A percentile compares a stretch with the other conserved stretches of the same genome.
These are phyloP conservation scores for silkworm (Bombyx mori) DNA, from an alignment of 1,140 invertebrate genomes.

Conservation along the genomic window ASM3026992v2 NC_085120.1:5923001-5923500, in stretches of 20 bases:
- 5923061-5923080: slow-evolving; percentile 45
- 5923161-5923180: background rate
- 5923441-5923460: no score
- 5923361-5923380: no score
- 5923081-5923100: slow-evolving; percentile 30
- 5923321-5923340: background rate
- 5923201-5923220: slow-evolving; percentile 36
- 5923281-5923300: slow-evolving; percentile 23
- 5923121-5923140: slow-evolving; percentile 24
- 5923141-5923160: slow-evolving; percentile 2
- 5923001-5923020: slow-evolving; percentile 36
- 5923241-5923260: slow-evolving; percentile 30
- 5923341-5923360: no score
- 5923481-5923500: no score
- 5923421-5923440: no score
- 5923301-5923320: slow-evolving; percentile 32
- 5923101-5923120: slow-evolving; percentile 25
- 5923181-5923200: slow-evolving; percentile 2
- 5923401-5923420: no score
- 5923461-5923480: no score
- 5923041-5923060: slow-evolving; percentile 38
- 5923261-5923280: slow-evolving; percentile 13
- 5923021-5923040: slow-evolving; percentile 18
- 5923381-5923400: no score
- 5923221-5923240: slow-evolving; percentile 14